Evolutionary conservation across 2,797 vertebrate genomes (phyloP).

Genomic region (Hephaestus fuliginosus): DNA sequence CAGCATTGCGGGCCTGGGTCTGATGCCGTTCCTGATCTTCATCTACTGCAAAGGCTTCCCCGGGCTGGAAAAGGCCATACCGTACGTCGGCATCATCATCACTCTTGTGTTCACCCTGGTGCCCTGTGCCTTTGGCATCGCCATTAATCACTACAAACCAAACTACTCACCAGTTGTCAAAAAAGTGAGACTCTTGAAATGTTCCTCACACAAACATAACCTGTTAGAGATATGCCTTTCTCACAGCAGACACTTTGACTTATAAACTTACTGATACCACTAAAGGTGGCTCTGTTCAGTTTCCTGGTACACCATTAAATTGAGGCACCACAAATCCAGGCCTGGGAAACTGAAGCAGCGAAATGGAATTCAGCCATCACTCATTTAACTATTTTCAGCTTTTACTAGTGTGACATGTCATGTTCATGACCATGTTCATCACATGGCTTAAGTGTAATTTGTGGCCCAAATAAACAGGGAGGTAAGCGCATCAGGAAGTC

Average conservation of each 20-base stretch:
- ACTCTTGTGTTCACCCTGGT: constrained; percentile 83
- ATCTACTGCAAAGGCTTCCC: constrained; percentile 85
- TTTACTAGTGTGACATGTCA: neutral
- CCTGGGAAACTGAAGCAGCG: constrained; percentile 3
- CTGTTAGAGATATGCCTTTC: neutral
- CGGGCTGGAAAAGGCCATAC: constrained; percentile 84
- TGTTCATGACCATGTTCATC: neutral
- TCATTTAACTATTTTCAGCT: neutral
- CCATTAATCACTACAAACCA: constrained; percentile 87
- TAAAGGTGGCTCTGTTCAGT: too few species aligned
- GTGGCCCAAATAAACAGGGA: neutral
- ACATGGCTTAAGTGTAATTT: neutral
- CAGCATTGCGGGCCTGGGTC: constrained; percentile 83
- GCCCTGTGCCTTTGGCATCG: constrained; percentile 86
- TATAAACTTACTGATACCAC: neutral
- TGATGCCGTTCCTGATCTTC: constrained; percentile 91
- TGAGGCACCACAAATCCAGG: neutral
- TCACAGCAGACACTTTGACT: neutral
- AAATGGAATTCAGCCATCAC: neutral
- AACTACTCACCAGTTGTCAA: constrained; percentile 77
- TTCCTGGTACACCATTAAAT: neutral
- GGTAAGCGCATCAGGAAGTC: neutral
- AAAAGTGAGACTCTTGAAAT: constrained; percentile 82
- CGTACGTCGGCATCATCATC: constrained; percentile 83
- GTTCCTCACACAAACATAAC: neutral